These are phyloP conservation scores for Phragmatobia fuliginosa DNA, from an alignment of 2,888 invertebrate genomes.

Conservation along the genomic window DNA sequence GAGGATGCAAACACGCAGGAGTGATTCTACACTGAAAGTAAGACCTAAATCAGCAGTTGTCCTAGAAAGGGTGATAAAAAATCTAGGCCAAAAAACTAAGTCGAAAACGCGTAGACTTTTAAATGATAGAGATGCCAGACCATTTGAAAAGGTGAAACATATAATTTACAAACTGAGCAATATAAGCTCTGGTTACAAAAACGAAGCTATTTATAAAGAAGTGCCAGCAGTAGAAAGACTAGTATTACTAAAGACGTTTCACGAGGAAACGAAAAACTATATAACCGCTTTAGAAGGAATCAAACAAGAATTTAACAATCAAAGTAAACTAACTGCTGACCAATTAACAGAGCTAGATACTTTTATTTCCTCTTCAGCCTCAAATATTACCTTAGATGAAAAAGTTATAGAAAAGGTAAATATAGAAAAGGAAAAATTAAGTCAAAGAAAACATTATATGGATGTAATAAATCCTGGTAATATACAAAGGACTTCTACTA, in stretches of 20 bases:
- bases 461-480: neutral
- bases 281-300: conserved; percentile 60
- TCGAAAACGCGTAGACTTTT: conserved; percentile 57
- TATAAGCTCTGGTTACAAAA: conserved; percentile 64
- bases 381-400: conserved; percentile 59
- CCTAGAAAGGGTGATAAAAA: conserved; percentile 73
- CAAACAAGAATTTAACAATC: conserved; percentile 44
- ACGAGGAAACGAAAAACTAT: conserved; percentile 61
- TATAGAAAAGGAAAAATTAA: conserved; percentile 43
- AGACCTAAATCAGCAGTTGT: conserved; percentile 71
- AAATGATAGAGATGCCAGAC: conserved; percentile 48
- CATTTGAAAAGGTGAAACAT: conserved; percentile 61
- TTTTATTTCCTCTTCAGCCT: conserved; percentile 62
- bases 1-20: conserved; percentile 56
- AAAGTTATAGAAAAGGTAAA: conserved; percentile 58
- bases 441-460: conserved; percentile 17
- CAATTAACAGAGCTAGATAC: conserved; percentile 56
- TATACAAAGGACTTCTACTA: conserved; percentile 15
- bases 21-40: conserved; percentile 28
- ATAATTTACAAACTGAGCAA: conserved; percentile 60
- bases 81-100: conserved; percentile 50
- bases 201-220: conserved; percentile 53
- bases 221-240: conserved; percentile 63
- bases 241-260: conserved; percentile 67
- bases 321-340: conserved; percentile 49